Conservation (phyloP, 2,888 invertebrate species). For the Ophonus ardosiacus region DNA sequence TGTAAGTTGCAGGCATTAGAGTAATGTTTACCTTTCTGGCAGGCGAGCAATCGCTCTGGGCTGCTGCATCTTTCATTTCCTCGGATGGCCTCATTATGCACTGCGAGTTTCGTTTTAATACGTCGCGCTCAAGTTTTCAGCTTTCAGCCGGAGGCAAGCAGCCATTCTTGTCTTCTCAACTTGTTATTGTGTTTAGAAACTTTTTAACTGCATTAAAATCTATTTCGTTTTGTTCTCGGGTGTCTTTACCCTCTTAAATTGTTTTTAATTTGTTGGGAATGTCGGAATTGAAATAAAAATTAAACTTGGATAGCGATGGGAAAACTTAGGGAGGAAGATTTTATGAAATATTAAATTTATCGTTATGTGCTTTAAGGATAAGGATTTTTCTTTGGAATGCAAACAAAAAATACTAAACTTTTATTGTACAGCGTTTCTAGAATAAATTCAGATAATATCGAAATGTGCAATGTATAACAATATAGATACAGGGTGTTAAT, state of each 20-base stretch:
- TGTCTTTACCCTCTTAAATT: conserved; percentile 53
- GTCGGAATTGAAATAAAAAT: conserved; percentile 47
- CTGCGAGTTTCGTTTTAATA: conserved; percentile 24
- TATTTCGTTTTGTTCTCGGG: conserved; percentile 51
- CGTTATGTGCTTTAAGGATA: neutral
- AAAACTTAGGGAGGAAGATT: neutral
- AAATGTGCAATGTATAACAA: too few relatives aligned
- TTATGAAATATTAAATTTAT: conserved; percentile 36
- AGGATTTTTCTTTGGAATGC: too few relatives aligned
- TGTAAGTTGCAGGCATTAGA: conserved; percentile 11
- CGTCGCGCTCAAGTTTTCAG: neutral
- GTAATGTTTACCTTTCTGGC: conserved; percentile 20
- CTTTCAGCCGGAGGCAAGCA: neutral
- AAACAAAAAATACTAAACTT: too few relatives aligned
- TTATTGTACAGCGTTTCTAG: too few relatives aligned
- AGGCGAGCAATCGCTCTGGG: neutral
- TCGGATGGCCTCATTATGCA: conserved; percentile 45
- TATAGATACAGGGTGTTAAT: too few relatives aligned
- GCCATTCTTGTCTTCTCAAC: conserved; percentile 47
- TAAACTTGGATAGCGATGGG: conserved; percentile 27
- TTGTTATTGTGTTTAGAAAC: conserved; percentile 56
- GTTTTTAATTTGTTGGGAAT: conserved; percentile 51
- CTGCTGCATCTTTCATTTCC: conserved; percentile 9
- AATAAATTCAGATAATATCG: too few relatives aligned
- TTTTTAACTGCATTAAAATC: conserved; percentile 61